Evolutionary conservation across 92 coral and sea anemone genomes (phyloP).

Genomic region (Phenganax subtilis): DNA sequence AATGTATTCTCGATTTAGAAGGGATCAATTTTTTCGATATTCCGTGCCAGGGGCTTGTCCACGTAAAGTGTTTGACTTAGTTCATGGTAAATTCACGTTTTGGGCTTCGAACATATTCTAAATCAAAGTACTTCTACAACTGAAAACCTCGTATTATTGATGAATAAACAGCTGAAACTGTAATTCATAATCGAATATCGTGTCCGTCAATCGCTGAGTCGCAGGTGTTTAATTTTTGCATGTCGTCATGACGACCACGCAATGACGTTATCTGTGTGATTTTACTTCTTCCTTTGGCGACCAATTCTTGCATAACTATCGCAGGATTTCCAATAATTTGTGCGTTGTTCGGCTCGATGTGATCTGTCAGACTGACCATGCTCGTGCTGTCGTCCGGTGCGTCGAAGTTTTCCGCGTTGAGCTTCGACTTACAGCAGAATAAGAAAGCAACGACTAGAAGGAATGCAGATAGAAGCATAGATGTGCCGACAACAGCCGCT

Average conservation of each 20-base stretch:
- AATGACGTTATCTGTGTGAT: slow-evolving; percentile 7
- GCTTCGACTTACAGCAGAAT: slow-evolving; percentile 23
- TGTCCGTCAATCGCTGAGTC: background rate
- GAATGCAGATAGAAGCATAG: slow-evolving; percentile 19
- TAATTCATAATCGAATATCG: background rate
- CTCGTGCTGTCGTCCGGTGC: slow-evolving; percentile 29
- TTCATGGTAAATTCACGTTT: too few species aligned
- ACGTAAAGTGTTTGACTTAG: too few species aligned
- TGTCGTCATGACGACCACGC: slow-evolving; percentile 14
- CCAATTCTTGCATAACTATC: slow-evolving; percentile 8
- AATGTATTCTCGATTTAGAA: too few species aligned
- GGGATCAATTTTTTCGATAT: too few species aligned
- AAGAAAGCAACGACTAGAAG: slow-evolving; percentile 20
- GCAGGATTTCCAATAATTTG: slow-evolving; percentile 17
- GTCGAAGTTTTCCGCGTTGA: slow-evolving; percentile 6
- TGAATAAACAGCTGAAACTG: slow-evolving; percentile 2
- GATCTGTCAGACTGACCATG: slow-evolving; percentile 31
- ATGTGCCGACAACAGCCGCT: slow-evolving; percentile 21
- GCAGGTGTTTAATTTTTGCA: slow-evolving; percentile 7
- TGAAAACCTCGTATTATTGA: background rate
- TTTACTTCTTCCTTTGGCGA: slow-evolving; percentile 6
- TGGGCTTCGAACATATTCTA: too few species aligned
- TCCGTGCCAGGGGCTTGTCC: too few species aligned
- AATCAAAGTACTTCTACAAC: too few species aligned
- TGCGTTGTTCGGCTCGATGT: slow-evolving; percentile 24